phyloP scores from a whole-genome alignment of 1,140 invertebrate species.

The Pseudomyrmex sp. region DNA sequence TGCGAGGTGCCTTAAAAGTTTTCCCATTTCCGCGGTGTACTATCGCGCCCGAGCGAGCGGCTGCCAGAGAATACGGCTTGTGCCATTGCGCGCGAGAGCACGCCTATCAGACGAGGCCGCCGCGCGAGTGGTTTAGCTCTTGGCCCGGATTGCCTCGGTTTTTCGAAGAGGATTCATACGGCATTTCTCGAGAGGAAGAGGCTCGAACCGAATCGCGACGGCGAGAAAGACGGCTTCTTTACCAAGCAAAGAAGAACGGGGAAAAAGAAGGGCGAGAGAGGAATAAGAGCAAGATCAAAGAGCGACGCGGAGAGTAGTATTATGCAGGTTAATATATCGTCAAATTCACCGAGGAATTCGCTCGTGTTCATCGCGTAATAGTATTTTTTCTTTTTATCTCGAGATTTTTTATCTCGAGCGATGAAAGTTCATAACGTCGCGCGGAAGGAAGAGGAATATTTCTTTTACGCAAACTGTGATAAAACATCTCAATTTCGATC shows the following conservation, averaged over 20 bases:
- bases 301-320: not conserved
- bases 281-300: not conserved
- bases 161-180: constrained; percentile 60
- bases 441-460: too few relatives aligned
- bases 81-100: constrained; percentile 34
- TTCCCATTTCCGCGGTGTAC: constrained; percentile 70
- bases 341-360: constrained; percentile 55
- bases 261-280: not conserved
- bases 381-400: not conserved
- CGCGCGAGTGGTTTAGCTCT: constrained; percentile 57
- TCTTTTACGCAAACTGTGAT: not conserved
- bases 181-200: constrained; percentile 24
- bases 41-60: constrained; percentile 55
- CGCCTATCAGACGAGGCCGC: constrained; percentile 26
- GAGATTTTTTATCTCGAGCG: constrained; percentile 14
- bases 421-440: not conserved
- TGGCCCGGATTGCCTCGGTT: constrained; percentile 51
- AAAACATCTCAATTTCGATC: constrained; percentile 18
- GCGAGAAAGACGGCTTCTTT: not conserved
- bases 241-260: not conserved
- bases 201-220: constrained; percentile 48
- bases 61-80: constrained; percentile 57
- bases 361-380: constrained; percentile 27
- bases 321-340: constrained; percentile 41
- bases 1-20: constrained; percentile 72